Evolutionary conservation across 2,113 vertebrate species (phyloP), one percentile per base, ranked within the genome.

Genomic region (Sakesphorus luctuosus): DNA sequence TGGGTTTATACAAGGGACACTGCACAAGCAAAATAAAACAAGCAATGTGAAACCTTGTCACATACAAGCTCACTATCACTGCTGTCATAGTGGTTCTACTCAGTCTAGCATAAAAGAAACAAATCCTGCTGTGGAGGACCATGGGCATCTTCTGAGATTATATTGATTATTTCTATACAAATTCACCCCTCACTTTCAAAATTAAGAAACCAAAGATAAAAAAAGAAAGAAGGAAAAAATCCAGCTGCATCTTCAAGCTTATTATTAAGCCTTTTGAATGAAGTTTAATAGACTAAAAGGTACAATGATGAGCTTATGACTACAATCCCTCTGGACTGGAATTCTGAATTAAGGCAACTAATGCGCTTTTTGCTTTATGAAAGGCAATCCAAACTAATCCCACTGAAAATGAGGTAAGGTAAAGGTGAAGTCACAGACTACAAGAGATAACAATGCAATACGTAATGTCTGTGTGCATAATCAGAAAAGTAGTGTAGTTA

Each of bases 1-100:
- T 75, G 87, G 81, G 86, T 95, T 96, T 90, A 61, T 93, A 84
- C 52, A 88, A 94, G 66, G 80, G 53, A 96, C 84, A 76, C 23
- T n/a, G 59, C 96, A 84, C 74, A 77, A 88, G 61, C 43, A 94
- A 62, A 90, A 71, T 73, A 71, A 85, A 96, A 82, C 18, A 43
- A 94, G 72, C 11, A 74, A 87, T 71, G 40, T 61, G 67, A 92
- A 97, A 84, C 73, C 31, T 8, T 20, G 91, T 35, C 7, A 10
- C 59, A 78, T 63, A 80, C 16, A 24, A 53, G 46, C 49, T 89
- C 74, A 62, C 31, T 74, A 7, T 72, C 79, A 71, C 5, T 94
- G 87, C 59, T 93, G 73, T 81, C 61, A 14, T 5, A 63, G 77
- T 33, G 61, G 50, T 71, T 90, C 72, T 96, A 74, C 40, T 75